Evolutionary conservation across 2,888 invertebrate genomes (phyloP).

Genomic region (Zele albiditarsus): DNA sequence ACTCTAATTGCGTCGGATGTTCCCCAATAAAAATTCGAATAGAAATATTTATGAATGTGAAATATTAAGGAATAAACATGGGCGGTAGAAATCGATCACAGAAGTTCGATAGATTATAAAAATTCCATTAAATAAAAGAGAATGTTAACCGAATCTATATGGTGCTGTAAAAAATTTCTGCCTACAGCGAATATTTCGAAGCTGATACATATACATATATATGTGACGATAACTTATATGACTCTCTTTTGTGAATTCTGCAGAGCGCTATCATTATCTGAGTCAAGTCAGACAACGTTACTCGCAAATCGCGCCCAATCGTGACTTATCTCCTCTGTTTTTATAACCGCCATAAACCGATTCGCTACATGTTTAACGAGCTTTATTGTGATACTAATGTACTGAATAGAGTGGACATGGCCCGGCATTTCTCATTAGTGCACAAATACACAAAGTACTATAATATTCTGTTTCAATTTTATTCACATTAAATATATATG

Average conservation of each 20-base stretch:
- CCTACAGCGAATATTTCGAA: background rate
- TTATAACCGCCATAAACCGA: constrained; percentile 75
- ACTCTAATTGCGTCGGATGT: background rate
- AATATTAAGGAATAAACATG: background rate
- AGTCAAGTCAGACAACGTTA: constrained; percentile 67
- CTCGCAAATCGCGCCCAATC: constrained; percentile 67
- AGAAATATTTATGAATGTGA: background rate
- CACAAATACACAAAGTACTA: constrained; percentile 61
- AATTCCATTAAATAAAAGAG: background rate
- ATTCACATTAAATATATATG: constrained; percentile 7
- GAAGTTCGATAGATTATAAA: too few species aligned
- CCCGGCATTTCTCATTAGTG: constrained; percentile 69
- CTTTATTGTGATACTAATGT: constrained; percentile 74
- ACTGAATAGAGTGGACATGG: constrained; percentile 73
- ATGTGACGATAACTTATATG: background rate
- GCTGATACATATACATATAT: constrained; percentile 3
- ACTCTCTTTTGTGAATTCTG: constrained; percentile 10
- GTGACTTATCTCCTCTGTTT: constrained; percentile 73
- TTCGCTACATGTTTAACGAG: constrained; percentile 71
- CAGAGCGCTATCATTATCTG: constrained; percentile 49
- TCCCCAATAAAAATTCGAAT: too few species aligned
- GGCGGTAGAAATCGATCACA: background rate
- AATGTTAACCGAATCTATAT: too few species aligned
- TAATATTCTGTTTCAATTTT: constrained; percentile 41
- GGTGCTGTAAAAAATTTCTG: background rate